Evolutionary conservation across 2,113 vertebrate species (phyloP).

Genomic region (Dryoscopus gambensis): DNA sequence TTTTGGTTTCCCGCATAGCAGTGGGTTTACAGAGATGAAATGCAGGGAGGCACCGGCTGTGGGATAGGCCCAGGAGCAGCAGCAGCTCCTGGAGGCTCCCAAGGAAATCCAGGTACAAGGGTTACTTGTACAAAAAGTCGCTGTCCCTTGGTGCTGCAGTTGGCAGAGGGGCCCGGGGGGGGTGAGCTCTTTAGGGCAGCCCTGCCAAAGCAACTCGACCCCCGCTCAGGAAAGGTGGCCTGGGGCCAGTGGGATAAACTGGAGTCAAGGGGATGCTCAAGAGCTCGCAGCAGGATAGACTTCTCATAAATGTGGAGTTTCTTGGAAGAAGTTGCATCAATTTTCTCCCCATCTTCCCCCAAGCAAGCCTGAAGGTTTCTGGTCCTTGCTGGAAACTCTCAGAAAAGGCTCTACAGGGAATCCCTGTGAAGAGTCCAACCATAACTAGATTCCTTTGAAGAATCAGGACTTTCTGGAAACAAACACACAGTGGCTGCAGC

Average conservation of each 20-base stretch:
- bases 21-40: neutral
- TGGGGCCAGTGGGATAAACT: neutral
- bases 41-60: neutral
- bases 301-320: neutral
- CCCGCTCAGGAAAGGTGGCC: neutral
- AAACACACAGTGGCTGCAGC: neutral
- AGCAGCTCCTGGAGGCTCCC: neutral
- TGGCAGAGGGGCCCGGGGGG: neutral
- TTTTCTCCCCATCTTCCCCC: neutral
- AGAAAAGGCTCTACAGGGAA: neutral
- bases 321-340: neutral
- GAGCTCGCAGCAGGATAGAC: fast-evolving
- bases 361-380: neutral
- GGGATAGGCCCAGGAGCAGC: neutral
- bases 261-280: neutral
- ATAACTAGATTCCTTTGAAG: neutral
- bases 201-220: fast-evolving
- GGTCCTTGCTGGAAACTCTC: neutral
- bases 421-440: neutral
- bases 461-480: neutral
- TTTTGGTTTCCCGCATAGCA: neutral
- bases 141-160: neutral
- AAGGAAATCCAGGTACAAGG: neutral
- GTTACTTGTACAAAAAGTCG: neutral
- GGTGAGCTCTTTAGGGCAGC: neutral